phyloP scores from a whole-genome alignment of 1,140 invertebrate genomes.

The Tenebrio molitor region DNA sequence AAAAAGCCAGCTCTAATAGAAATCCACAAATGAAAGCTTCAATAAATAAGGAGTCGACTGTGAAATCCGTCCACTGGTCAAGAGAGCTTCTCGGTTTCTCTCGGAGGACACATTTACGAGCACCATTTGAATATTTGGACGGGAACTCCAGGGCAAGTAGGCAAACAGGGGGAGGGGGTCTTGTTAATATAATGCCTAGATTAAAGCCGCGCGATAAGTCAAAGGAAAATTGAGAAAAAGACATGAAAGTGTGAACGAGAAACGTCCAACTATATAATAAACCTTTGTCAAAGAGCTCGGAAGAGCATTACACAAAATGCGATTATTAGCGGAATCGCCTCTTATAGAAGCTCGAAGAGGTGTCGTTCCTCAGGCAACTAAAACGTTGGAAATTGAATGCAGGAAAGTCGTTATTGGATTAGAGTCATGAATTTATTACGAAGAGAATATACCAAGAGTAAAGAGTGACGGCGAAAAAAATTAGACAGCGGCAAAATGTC shows the following conservation, averaged over 20 bases:
- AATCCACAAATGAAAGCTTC: slow-evolving; percentile 21
- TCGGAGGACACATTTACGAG: too few relatives aligned
- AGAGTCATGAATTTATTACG: neutral
- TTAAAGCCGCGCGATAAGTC: too few relatives aligned
- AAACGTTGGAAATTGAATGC: neutral
- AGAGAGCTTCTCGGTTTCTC: too few relatives aligned
- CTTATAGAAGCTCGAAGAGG: neutral
- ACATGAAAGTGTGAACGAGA: neutral
- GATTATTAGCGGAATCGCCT: slow-evolving; percentile 11
- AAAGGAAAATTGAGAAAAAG: too few relatives aligned
- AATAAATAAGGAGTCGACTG: neutral
- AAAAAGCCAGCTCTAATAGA: slow-evolving; percentile 17
- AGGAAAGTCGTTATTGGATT: neutral
- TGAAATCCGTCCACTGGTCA: neutral
- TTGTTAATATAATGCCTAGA: too few relatives aligned
- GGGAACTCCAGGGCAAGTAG: too few relatives aligned
- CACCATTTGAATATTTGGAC: too few relatives aligned
- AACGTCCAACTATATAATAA: slow-evolving; percentile 1
- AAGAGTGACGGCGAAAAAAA: too few relatives aligned
- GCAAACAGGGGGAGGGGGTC: too few relatives aligned
- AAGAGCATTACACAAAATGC: slow-evolving; percentile 5
- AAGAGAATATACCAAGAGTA: too few relatives aligned
- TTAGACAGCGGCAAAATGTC: too few relatives aligned
- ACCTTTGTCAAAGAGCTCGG: slow-evolving; percentile 1
- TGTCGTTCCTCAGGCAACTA: neutral